Percentiles rank a stretch among this genome's conserved stretches.
Conservation (phyloP, 2,797 vertebrate genomes). For the Rhinella marina region DNA sequence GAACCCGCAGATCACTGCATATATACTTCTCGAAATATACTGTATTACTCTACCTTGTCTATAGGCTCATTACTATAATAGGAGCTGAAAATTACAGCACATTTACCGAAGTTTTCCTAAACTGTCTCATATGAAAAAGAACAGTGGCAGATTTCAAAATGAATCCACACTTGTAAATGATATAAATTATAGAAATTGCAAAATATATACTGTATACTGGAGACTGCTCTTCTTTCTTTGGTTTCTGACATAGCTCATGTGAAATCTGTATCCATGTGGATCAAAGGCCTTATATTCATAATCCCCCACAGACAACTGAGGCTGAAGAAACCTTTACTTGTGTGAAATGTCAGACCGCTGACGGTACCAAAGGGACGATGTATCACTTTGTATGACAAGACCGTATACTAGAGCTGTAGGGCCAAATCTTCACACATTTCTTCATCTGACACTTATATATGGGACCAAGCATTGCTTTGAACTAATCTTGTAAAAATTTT, state of each 20-base stretch:
- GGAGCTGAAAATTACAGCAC: background rate
- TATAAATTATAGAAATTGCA: background rate
- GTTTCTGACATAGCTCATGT: conserved; percentile 11
- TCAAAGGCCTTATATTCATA: conserved; percentile 23
- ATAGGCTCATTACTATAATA: background rate
- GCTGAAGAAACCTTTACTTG: conserved; percentile 15
- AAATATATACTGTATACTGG: background rate
- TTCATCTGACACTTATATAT: background rate
- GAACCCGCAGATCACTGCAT: too few species aligned
- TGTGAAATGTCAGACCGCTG: conserved; percentile 11
- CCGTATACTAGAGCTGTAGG: background rate
- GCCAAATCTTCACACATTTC: background rate
- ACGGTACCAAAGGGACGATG: conserved; percentile 18
- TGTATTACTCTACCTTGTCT: background rate
- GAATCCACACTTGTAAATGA: background rate
- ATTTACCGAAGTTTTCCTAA: background rate
- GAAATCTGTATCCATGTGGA: conserved; percentile 19
- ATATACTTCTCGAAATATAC: background rate
- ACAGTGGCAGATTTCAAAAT: background rate
- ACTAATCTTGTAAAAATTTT: background rate
- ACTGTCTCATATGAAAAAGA: background rate
- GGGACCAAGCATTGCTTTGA: background rate
- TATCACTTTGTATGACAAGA: conserved; percentile 29
- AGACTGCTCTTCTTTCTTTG: background rate
- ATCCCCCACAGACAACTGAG: conserved; percentile 20